Evolutionary conservation across 2,888 invertebrate species (phyloP).

Genomic region (Scaptomyza tumidula): DNA sequence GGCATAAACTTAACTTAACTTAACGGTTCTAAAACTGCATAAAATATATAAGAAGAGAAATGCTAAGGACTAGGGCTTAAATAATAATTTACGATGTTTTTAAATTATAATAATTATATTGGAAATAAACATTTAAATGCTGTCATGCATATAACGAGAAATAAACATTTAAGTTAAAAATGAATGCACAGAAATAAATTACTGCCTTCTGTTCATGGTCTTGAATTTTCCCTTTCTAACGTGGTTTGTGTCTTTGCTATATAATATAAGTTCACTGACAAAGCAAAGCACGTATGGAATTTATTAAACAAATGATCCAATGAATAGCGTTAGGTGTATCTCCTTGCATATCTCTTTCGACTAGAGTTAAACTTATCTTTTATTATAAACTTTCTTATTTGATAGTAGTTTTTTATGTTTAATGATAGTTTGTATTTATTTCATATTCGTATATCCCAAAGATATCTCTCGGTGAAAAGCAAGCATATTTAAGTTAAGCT

Average conservation of each 20-base stretch:
- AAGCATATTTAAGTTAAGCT: too few species aligned
- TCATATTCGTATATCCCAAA: too few species aligned
- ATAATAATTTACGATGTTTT: not conserved
- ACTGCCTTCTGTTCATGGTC: not conserved
- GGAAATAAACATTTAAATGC: not conserved
- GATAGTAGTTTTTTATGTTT: too few species aligned
- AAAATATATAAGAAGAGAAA: not conserved
- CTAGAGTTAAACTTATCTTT: too few species aligned
- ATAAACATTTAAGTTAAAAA: not conserved
- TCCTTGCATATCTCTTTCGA: too few species aligned
- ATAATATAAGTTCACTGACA: not conserved
- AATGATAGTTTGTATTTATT: too few species aligned
- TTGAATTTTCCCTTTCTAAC: not conserved
- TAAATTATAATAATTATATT: not conserved
- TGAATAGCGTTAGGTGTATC: too few species aligned
- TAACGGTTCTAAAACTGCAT: conserved; percentile 15
- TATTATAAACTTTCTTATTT: too few species aligned
- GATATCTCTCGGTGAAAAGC: too few species aligned
- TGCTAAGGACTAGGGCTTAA: too few species aligned
- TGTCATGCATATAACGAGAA: not conserved
- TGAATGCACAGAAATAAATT: not conserved
- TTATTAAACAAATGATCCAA: too few species aligned
- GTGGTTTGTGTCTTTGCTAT: conserved; percentile 43
- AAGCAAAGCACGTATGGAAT: too few species aligned
- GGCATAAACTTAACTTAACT: conserved; percentile 24